These are phyloP conservation scores for Elgaria multicarinata DNA, from an alignment of 2,113 vertebrate species.

Conservation along the genomic window DNA sequence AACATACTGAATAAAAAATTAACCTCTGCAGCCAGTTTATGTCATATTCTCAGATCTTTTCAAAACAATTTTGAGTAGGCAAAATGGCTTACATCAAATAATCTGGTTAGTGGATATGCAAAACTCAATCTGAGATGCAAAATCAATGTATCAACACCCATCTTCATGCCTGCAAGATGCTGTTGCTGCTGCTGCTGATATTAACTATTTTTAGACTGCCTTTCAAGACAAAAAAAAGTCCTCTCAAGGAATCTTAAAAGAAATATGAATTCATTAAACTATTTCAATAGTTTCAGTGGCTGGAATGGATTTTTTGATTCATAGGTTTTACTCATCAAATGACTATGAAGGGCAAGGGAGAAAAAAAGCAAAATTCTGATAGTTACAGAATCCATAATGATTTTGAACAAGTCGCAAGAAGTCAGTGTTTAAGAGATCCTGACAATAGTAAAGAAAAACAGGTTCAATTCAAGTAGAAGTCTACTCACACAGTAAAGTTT, in stretches of 20 bases:
- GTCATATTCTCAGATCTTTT: not conserved
- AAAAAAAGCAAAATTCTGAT: not conserved
- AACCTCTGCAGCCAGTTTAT: not conserved
- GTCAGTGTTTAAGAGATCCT: not conserved
- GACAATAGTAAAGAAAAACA: not conserved
- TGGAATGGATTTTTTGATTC: not conserved
- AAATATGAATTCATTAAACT: not conserved
- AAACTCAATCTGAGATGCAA: not conserved
- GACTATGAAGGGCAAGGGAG: not conserved
- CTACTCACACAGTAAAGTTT: no score
- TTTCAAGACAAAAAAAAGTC: not conserved
- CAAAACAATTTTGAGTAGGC: not conserved
- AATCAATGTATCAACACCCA: not conserved
- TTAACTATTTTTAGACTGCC: no score
- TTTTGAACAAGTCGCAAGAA: not conserved
- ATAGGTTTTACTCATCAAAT: not conserved
- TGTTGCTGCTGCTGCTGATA: no score
- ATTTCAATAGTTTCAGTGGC: not conserved
- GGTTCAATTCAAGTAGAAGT: no score
- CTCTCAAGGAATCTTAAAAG: not conserved
- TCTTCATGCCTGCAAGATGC: not conserved
- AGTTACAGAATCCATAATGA: not conserved
- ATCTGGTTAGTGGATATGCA: not conserved
- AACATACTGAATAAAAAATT: not conserved
- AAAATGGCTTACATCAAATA: slow-evolving; percentile 5